A percentile compares a stretch with the other conserved stretches of the same genome.
phyloP scores from a whole-genome alignment of 2,113 vertebrate species.

The Ivindomyrus marchei region DNA sequence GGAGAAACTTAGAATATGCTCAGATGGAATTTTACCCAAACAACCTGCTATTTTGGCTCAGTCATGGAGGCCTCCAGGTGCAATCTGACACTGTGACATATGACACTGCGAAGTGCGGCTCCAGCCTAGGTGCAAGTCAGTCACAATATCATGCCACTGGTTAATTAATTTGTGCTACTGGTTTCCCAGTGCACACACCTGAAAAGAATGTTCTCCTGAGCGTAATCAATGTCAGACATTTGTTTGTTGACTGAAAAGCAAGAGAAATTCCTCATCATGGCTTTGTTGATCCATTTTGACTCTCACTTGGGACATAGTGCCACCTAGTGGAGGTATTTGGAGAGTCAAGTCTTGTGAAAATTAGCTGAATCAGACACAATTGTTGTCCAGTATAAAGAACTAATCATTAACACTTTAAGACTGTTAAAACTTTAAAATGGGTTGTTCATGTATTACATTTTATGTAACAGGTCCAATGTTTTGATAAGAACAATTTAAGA shows the following conservation, averaged over 20 bases:
- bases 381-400: neutral
- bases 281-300: neutral
- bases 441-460: neutral
- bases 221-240: neutral
- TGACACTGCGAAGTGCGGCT: neutral
- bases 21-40: neutral
- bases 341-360: neutral
- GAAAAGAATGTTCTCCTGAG: neutral
- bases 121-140: neutral
- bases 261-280: neutral
- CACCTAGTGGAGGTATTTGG: neutral
- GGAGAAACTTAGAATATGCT: neutral
- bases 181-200: neutral
- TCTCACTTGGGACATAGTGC: neutral
- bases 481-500: neutral
- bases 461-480: neutral
- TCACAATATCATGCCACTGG: neutral
- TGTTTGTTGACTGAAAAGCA: neutral
- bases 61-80: neutral
- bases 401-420: neutral
- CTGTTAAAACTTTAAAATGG: neutral
- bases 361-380: neutral
- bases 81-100: neutral
- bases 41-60: neutral
- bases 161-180: neutral